Evolutionary conservation across 2,888 invertebrate species (phyloP), one percentile per base, ranked within the genome.

Genomic region (Cyclophora albipunctata): DNA sequence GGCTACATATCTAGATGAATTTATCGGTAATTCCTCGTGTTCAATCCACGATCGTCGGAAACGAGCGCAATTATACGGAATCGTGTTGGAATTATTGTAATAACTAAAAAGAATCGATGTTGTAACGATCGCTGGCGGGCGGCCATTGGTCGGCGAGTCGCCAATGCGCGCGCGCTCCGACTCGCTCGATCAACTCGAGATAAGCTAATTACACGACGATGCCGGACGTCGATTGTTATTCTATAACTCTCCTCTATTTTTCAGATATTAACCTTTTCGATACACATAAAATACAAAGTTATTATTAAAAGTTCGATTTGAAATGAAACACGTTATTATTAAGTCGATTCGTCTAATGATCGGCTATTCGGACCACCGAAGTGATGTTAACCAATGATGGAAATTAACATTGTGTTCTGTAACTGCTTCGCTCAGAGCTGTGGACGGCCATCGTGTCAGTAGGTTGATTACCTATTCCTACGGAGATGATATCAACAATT

Each of bases 31-130:
- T 80, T 73, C 68, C 64, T 74, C 68, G 71, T 75, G 65, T 71
- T 75, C 68, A 53, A 64, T 68, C 71, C 78, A 77, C 78, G 79
- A 79, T 78, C 75, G 65, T 77, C 77, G 78, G 81, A 78, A 84
- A 84, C 73, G 73, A 71, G 75, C 75, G 81, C 86, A 87, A 88
- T 88, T 87, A 88, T 80, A 77, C 75, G 77, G 77, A 83, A 83
- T 88, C 82, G 83, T 81, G 81, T 75, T 66, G 78, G 75, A 85
- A 87, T 88, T 87, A 88, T 88, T 87, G 81, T 88, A 87, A 87
- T 88, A 84, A 88, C 79, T 76, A 78, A 86, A 87, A 86, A 86
- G 78, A 85, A 85, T 85, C 78, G 80, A 82, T 82, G 68, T 63
- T 78, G 76, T 77, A 81, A 81, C 79, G 75, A 81, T 72, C 74